phyloP scores from a whole-genome alignment of 1,140 invertebrate species.

The Sycobia sp. region DNA sequence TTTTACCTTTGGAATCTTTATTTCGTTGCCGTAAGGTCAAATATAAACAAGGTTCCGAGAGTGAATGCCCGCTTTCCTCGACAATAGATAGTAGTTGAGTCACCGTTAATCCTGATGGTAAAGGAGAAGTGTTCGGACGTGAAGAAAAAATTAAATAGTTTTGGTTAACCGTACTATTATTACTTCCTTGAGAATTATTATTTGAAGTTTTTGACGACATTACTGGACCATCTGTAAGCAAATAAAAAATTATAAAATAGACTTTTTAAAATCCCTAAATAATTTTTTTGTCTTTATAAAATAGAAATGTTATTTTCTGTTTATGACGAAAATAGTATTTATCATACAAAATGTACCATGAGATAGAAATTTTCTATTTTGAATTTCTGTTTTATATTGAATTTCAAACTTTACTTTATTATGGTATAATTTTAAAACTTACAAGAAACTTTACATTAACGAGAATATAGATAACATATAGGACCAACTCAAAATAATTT shows the following conservation, averaged over 20 bases:
- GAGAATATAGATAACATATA: no score
- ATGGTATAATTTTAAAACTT: no score
- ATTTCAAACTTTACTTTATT: no score
- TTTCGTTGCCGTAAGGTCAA: constrained; percentile 53
- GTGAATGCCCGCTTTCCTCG: constrained; percentile 62
- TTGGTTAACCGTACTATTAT: constrained; percentile 46
- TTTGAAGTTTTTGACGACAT: constrained; percentile 40
- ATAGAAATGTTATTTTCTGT: no score
- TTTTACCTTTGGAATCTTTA: constrained; percentile 54
- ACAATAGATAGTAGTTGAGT: constrained; percentile 68
- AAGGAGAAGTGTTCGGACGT: constrained; percentile 57
- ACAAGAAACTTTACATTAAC: no score
- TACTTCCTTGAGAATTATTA: constrained; percentile 38
- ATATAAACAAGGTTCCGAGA: constrained; percentile 65
- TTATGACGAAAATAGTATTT: no score
- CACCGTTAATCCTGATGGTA: constrained; percentile 67
- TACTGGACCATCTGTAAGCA: constrained; percentile 39
- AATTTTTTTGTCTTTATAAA: no score
- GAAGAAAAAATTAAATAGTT: constrained; percentile 59
- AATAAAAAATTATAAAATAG: constrained; percentile 9
- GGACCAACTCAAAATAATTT: no score
- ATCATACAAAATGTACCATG: no score
- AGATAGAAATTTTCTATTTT: no score
- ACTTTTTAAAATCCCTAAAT: no score
- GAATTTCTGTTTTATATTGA: no score